These are phyloP conservation scores for Drosophila merina DNA, from an alignment of 2,888 invertebrate genomes.

Conservation along the genomic window DNA sequence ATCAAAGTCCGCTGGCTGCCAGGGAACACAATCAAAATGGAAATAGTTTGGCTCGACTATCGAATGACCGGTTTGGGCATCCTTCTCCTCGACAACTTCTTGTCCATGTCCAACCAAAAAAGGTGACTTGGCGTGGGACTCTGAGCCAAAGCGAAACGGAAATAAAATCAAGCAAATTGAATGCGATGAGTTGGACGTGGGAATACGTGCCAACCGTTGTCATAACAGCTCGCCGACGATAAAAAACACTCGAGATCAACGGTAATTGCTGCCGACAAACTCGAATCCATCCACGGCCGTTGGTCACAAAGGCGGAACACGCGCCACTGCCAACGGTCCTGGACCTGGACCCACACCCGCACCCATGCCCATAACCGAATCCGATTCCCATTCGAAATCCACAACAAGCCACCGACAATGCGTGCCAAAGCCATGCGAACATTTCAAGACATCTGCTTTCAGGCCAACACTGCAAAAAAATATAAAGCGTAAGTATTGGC, in stretches of 20 bases:
- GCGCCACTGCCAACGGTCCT: constrained; percentile 13
- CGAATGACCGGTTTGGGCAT: constrained; percentile 14
- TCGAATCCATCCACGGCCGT: constrained; percentile 29
- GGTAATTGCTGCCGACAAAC: constrained; percentile 77
- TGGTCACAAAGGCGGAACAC: constrained; percentile 25
- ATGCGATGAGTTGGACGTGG: constrained; percentile 74
- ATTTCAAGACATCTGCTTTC: constrained; percentile 53
- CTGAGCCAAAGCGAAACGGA: constrained; percentile 51
- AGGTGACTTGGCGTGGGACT: constrained; percentile 3
- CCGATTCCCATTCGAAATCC: constrained; percentile 26
- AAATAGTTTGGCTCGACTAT: constrained; percentile 27
- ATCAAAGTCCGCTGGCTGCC: constrained; percentile 53
- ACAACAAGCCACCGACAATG: constrained; percentile 61
- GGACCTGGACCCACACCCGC: constrained; percentile 5
- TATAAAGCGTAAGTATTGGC: too few relatives aligned
- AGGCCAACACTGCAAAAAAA: constrained; percentile 13
- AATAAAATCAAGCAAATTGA: constrained; percentile 77
- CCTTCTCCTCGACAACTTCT: neutral
- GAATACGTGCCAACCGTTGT: constrained; percentile 69
- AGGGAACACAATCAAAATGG: constrained; percentile 8
- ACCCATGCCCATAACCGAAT: constrained; percentile 26
- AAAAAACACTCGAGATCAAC: constrained; percentile 73
- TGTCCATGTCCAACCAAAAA: constrained; percentile 4
- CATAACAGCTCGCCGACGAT: constrained; percentile 51
- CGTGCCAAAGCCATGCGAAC: constrained; percentile 50